Conservation (phyloP, 2,888 invertebrate genomes). For the Ochropacha duplaris region DNA sequence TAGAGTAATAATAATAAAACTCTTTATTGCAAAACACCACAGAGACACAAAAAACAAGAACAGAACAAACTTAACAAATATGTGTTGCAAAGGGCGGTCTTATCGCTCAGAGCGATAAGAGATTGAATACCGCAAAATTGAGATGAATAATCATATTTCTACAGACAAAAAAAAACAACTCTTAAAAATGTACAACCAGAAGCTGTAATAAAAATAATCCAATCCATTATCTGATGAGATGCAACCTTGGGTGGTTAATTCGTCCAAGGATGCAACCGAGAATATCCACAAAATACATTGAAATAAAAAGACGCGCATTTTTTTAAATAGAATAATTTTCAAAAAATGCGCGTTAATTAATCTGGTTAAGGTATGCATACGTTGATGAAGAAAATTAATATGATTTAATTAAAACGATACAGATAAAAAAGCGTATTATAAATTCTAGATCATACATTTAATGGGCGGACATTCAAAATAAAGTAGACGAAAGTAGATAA, state of each 20-base stretch:
- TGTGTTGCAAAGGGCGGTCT: too few species aligned
- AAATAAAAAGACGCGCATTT: slow-evolving; percentile 24
- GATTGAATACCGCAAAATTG: background rate
- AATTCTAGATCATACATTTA: too few species aligned
- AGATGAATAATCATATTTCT: slow-evolving; percentile 20
- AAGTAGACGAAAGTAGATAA: too few species aligned
- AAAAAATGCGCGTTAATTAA: slow-evolving; percentile 28
- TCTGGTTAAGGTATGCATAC: background rate
- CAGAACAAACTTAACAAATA: too few species aligned
- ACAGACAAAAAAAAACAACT: slow-evolving; percentile 11
- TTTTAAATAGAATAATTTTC: slow-evolving; percentile 45
- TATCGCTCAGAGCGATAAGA: too few species aligned
- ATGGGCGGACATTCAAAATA: too few species aligned
- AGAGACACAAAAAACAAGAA: background rate
- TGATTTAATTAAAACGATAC: slow-evolving; percentile 7
- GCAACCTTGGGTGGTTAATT: too few species aligned
- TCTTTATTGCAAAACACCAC: too few species aligned
- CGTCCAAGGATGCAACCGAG: too few species aligned
- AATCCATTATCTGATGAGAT: slow-evolving; percentile 46
- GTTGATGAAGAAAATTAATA: slow-evolving; percentile 22
- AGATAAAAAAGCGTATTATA: too few species aligned
- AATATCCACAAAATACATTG: slow-evolving; percentile 39
- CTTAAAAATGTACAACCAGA: slow-evolving; percentile 11
- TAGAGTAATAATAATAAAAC: too few species aligned
- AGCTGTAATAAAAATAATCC: slow-evolving; percentile 50